These are phyloP conservation scores for Stenodema calcarata DNA, from an alignment of 2,888 invertebrate genomes.

Conservation along the genomic window DNA sequence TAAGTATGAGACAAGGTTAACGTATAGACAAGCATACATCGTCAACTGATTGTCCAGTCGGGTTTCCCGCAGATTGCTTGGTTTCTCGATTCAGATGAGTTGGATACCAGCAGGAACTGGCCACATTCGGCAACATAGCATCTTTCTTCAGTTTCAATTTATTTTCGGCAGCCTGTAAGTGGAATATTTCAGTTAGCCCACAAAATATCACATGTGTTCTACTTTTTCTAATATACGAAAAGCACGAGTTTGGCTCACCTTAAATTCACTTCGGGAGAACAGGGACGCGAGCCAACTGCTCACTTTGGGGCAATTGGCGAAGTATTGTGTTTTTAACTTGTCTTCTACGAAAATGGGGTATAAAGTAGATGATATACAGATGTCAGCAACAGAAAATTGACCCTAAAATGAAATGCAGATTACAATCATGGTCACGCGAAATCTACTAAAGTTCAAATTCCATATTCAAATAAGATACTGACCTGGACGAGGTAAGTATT, in stretches of 20 bases:
- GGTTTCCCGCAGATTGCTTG: not conserved
- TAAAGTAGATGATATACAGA: slow-evolving; percentile 75
- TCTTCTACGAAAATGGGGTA: slow-evolving; percentile 70
- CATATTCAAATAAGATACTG: slow-evolving; percentile 51
- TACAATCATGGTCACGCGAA: not conserved
- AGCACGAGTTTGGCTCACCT: slow-evolving; percentile 63
- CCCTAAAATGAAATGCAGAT: slow-evolving; percentile 63
- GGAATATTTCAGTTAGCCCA: no score
- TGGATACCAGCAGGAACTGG: slow-evolving; percentile 52
- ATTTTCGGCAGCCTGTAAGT: slow-evolving; percentile 44
- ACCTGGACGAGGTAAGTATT: slow-evolving; percentile 69
- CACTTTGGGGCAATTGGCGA: slow-evolving; percentile 66
- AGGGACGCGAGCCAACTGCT: slow-evolving; percentile 70
- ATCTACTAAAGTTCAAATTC: no score
- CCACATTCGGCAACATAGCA: slow-evolving; percentile 46
- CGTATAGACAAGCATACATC: not conserved
- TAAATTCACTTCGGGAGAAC: slow-evolving; percentile 66
- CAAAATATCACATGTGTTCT: no score
- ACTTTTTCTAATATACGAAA: no score
- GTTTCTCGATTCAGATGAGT: not conserved
- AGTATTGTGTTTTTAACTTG: slow-evolving; percentile 67
- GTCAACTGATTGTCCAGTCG: not conserved
- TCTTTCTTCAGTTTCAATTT: slow-evolving; percentile 51
- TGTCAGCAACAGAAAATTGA: slow-evolving; percentile 72
- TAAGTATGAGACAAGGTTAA: no score